phyloP scores from a whole-genome alignment of 1,140 invertebrate genomes.

The Brachionus rubens region DNA sequence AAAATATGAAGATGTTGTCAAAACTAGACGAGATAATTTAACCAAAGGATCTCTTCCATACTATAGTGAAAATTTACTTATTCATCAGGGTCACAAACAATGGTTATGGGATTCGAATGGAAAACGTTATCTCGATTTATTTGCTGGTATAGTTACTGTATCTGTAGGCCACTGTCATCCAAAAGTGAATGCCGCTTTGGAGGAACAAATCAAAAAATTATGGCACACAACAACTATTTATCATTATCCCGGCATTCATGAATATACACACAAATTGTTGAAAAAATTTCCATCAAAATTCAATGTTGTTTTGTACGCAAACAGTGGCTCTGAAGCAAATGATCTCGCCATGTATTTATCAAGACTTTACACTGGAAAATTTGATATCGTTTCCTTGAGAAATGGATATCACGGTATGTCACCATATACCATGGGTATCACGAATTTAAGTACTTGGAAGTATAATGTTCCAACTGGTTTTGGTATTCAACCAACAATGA shows the following conservation, averaged over 20 bases:
- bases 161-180: constrained; percentile 97
- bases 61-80: constrained; percentile 77
- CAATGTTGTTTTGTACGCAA: constrained; percentile 82
- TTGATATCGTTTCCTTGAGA: constrained; percentile 76
- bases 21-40: constrained; percentile 63
- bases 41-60: constrained; percentile 71
- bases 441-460: constrained; percentile 74
- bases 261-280: constrained; percentile 79
- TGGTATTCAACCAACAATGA: constrained; percentile 80
- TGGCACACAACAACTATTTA: constrained; percentile 91
- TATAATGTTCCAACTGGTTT: constrained; percentile 71
- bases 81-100: constrained; percentile 72
- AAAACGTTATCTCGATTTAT: constrained; percentile 84
- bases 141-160: constrained; percentile 91
- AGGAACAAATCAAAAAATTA: constrained; percentile 73
- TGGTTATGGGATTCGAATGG: constrained; percentile 85
- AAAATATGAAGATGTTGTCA: constrained; percentile 51
- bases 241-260: constrained; percentile 79
- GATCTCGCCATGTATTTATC: constrained; percentile 85
- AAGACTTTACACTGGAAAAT: constrained; percentile 75
- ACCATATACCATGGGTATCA: constrained; percentile 75
- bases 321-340: constrained; percentile 94
- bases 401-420: constrained; percentile 71
- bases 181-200: constrained; percentile 71
- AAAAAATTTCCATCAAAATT: constrained; percentile 65